Evolutionary conservation across 2,797 vertebrate species (phyloP).

Genomic region (Sparus aurata): DNA sequence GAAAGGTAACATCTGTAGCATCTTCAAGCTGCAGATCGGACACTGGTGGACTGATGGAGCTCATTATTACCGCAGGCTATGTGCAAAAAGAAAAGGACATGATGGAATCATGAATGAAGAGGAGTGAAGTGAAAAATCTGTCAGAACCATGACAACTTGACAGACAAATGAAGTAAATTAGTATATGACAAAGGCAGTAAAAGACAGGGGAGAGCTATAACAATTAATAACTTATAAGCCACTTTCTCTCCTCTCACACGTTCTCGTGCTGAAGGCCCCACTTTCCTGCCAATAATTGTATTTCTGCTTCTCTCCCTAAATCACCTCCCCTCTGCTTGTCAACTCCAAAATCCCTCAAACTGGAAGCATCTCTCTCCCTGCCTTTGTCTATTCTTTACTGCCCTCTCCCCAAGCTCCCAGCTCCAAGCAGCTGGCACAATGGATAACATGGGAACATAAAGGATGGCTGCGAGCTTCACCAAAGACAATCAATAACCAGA

Average conservation of each 20-base stretch:
- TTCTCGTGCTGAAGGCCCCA: neutral
- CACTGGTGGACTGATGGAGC: conserved; percentile 62
- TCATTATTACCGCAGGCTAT: conserved; percentile 66
- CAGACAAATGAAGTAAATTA: conserved; percentile 52
- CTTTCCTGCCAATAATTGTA: conserved; percentile 33
- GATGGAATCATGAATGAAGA: conserved; percentile 7
- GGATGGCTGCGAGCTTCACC: conserved; percentile 41
- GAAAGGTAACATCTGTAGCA: conserved; percentile 25
- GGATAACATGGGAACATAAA: conserved; percentile 49
- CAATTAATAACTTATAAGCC: conserved; percentile 53
- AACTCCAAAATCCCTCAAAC: conserved; percentile 25
- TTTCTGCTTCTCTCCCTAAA: conserved; percentile 16
- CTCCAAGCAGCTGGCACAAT: conserved; percentile 52
- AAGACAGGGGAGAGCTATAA: conserved; percentile 20
- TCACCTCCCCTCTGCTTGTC: conserved; percentile 4
- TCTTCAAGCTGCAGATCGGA: conserved; percentile 20
- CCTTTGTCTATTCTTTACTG: conserved; percentile 44
- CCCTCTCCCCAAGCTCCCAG: conserved; percentile 20
- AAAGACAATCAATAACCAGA: conserved; percentile 71
- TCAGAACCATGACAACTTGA: conserved; percentile 24
- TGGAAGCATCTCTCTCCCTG: conserved; percentile 32
- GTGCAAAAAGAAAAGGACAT: conserved; percentile 20
- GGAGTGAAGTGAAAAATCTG: neutral
- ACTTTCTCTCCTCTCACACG: conserved; percentile 22
- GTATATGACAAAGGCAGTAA: conserved; percentile 23